Evolutionary conservation across 2,888 invertebrate species (phyloP), one percentile per base, ranked within the genome.

Genomic region (Caenorhabditis sp.): DNA sequence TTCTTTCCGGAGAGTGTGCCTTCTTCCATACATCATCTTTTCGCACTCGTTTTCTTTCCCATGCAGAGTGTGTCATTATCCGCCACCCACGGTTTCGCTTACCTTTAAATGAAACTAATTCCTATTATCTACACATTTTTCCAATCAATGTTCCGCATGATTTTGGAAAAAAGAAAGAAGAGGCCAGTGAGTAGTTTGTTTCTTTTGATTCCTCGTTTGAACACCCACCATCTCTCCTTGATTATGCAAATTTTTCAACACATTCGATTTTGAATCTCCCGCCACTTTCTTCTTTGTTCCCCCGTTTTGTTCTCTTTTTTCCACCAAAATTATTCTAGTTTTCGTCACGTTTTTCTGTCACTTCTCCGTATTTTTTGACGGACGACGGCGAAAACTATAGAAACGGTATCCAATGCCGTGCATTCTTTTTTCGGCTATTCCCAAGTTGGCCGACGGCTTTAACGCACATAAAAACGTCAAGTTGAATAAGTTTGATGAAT

Each of bases 401-500:
- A 58, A 47, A 69, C 69, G 24, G 54, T 69, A 38, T 54, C 54
- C 54, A 38, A 35, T 31, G 68, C 1, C 19, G 64, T 64, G 6
- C 12, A 10, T 6, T 38, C 38, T n/a, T 8, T 49, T 35, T 31
- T 31, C 26, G 12, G 7, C 16, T 35, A n/a, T n/a, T n/a, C n/a
- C n/a, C n/a, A n/a, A n/a, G n/a, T n/a, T n/a, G n/a, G n/a, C n/a
- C n/a, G n/a, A 2, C 19, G 59, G 61, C 41, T 31, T 26, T 31
- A 72, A 59, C 44, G n/a, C 72, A 58, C 66, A 54, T 68, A 56
- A 74, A 77, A 77, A 70, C 61, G 77, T 77, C 77, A 77, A 63
- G 69, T 77, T 56, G 63, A 77, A 77, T 77, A 77, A 77, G 63
- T 63, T 70, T 77, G 77, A 77, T 68, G 77, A 63, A 77, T 77